A percentile compares a stretch with the other conserved stretches of the same genome.
phyloP scores from a whole-genome alignment of 1,140 invertebrate genomes.

The Lepidurus apus region DNA sequence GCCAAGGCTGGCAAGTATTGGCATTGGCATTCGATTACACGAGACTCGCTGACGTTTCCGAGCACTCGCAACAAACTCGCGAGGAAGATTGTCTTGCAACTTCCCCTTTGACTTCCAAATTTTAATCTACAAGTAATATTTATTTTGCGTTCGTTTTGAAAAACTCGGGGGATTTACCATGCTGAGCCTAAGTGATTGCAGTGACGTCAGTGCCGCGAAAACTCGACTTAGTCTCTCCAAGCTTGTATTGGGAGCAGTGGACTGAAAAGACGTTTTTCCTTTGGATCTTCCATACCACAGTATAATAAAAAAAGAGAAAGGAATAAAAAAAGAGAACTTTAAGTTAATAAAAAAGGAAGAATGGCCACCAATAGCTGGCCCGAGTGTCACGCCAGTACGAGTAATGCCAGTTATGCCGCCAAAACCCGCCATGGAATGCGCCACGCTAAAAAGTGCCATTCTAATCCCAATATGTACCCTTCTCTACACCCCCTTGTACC shows the following conservation, averaged over 20 bases:
- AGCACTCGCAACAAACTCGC: background rate
- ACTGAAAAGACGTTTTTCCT: background rate
- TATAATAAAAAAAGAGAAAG: too few relatives aligned
- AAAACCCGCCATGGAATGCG: slow-evolving; percentile 4
- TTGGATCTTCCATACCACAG: background rate
- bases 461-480: background rate
- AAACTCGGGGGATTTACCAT: background rate
- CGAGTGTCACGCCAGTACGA: background rate
- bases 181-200: background rate
- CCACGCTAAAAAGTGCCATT: slow-evolving; percentile 5
- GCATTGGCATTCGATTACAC: slow-evolving; percentile 14
- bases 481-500: background rate
- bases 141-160: background rate
- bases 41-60: slow-evolving; percentile 13
- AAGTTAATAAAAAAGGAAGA: background rate
- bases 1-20: slow-evolving; percentile 2
- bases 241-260: background rate
- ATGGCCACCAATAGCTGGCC: slow-evolving; percentile 13
- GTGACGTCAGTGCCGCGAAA: background rate
- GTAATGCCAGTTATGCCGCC: slow-evolving; percentile 5
- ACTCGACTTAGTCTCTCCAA: background rate
- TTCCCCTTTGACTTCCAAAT: too few relatives aligned
- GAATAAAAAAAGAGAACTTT: background rate
- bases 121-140: too few relatives aligned
- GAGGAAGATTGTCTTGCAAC: too few relatives aligned